phyloP scores from a whole-genome alignment of 2,113 vertebrate genomes.

The Elanus axillaris region DNA sequence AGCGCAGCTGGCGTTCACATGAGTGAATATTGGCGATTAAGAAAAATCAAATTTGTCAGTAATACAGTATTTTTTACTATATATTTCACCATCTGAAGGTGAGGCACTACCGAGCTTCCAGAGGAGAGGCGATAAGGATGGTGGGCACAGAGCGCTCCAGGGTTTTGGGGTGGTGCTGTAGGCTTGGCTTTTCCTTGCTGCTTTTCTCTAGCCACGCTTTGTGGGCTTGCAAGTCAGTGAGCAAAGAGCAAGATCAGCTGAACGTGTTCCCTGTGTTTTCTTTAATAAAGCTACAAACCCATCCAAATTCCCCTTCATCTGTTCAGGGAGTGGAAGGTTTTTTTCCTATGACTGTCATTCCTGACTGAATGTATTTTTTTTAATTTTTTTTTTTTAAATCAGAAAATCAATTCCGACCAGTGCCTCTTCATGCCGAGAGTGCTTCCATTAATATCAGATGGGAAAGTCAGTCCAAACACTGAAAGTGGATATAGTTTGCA shows the following conservation, averaged over 20 bases:
- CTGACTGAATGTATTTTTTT: not conserved
- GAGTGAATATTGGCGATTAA: not conserved
- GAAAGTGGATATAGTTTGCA: conserved; percentile 62
- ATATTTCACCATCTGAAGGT: not conserved
- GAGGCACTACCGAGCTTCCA: not conserved
- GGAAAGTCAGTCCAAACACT: conserved; percentile 33
- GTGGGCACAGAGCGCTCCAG: not conserved
- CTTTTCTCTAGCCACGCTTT: rapidly evolving
- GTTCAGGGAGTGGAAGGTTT: not conserved
- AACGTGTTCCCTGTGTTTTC: not conserved
- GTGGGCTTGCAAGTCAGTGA: not conserved
- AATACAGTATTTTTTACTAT: rapidly evolving
- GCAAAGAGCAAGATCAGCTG: not conserved
- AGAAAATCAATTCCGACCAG: not conserved
- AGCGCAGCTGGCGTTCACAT: not conserved
- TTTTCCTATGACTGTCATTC: not conserved
- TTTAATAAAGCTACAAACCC: not conserved
- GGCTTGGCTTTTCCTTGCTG: not conserved
- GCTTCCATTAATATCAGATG: conserved; percentile 58
- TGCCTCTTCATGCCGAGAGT: not conserved
- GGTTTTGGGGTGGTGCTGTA: not conserved
- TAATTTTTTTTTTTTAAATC: not conserved
- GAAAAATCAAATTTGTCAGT: not conserved
- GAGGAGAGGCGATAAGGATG: rapidly evolving
- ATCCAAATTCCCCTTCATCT: not conserved